Percentiles rank a stretch among this genome's conserved stretches.
Conservation (phyloP, 1,140 invertebrate species). For the Episyrphus balteatus region DNA sequence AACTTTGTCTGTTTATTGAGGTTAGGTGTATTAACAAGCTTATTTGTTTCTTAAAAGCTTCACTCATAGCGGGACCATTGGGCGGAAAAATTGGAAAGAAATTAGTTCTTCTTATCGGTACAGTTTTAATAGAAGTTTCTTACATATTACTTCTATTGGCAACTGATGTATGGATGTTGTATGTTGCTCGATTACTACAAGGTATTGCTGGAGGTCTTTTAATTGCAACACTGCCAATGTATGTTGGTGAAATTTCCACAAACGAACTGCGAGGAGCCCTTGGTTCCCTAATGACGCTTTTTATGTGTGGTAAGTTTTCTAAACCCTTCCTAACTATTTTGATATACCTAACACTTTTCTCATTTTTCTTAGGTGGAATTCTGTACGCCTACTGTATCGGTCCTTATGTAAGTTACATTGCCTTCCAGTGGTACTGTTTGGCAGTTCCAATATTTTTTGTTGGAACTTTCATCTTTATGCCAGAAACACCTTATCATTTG, state of each 20-base stretch:
- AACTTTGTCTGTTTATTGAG: no score
- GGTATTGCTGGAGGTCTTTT: constrained; percentile 57
- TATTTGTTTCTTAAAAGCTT: no score
- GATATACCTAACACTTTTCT: no score
- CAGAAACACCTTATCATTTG: constrained; percentile 69
- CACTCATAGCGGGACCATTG: no score
- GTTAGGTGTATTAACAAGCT: no score
- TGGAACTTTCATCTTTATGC: constrained; percentile 59
- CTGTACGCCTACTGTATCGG: constrained; percentile 62
- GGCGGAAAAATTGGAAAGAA: no score
- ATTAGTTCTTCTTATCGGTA: no score
- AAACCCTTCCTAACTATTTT: background rate
- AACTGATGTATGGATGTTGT: no score
- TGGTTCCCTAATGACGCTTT: constrained; percentile 64
- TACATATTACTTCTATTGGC: no score
- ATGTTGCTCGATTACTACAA: constrained; percentile 8
- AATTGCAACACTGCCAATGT: constrained; percentile 66
- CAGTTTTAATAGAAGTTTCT: no score
- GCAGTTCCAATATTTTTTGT: constrained; percentile 51
- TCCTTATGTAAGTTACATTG: constrained; percentile 48
- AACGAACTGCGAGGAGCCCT: constrained; percentile 55
- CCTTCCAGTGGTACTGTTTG: constrained; percentile 47
- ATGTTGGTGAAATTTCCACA: constrained; percentile 71
- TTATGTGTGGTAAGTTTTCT: constrained; percentile 18
- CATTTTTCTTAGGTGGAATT: constrained; percentile 52